phyloP scores from a whole-genome alignment of 2,888 invertebrate species.

The Mellilla xanthometata region DNA sequence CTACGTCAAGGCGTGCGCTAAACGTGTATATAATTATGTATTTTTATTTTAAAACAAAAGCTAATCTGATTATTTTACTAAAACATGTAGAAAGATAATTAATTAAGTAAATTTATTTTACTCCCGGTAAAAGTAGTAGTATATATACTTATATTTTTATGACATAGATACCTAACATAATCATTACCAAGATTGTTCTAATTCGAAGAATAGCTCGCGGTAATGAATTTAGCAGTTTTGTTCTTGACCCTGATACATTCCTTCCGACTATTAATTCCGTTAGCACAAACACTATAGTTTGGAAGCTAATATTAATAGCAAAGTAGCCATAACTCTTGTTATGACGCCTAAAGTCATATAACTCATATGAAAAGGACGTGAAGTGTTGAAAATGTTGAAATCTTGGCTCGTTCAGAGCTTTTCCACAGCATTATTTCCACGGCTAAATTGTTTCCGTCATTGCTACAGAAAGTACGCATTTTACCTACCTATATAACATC shows the following conservation, averaged over 20 bases:
- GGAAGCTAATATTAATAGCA: neutral
- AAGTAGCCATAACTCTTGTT: constrained; percentile 1
- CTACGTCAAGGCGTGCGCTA: too few relatives aligned
- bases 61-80: too few relatives aligned
- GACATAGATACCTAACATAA: too few relatives aligned
- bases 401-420: constrained; percentile 4
- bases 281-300: neutral
- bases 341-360: neutral
- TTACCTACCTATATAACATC: too few relatives aligned
- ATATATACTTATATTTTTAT: too few relatives aligned
- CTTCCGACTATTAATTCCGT: neutral
- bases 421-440: constrained; percentile 1
- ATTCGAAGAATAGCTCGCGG: constrained; percentile 13
- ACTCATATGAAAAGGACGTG: neutral
- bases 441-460: neutral
- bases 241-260: constrained; percentile 6
- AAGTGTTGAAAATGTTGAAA: neutral
- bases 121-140: too few relatives aligned
- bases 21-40: too few relatives aligned
- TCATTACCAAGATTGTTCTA: neutral
- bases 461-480: too few relatives aligned
- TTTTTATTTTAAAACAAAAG: too few relatives aligned
- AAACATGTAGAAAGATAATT: too few relatives aligned
- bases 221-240: neutral
- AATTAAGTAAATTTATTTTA: too few relatives aligned